These are phyloP conservation scores for Cydia pomonella DNA, from an alignment of 1,140 invertebrate genomes.

Conservation along the genomic window DNA sequence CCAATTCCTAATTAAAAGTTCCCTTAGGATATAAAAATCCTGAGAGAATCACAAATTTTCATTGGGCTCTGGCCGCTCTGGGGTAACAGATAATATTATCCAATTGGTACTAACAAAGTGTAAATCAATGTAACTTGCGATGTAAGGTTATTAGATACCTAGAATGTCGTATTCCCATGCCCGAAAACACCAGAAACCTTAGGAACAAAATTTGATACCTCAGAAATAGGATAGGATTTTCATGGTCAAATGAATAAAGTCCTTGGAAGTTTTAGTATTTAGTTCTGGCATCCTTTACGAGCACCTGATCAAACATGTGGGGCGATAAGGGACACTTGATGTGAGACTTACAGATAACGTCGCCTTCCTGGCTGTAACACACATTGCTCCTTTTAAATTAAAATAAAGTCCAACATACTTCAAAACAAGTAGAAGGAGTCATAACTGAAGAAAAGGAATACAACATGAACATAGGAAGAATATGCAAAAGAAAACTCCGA, in stretches of 20 bases:
- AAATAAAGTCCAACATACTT: slow-evolving; percentile 35
- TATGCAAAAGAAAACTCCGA: slow-evolving; percentile 11
- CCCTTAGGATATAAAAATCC: too few species aligned
- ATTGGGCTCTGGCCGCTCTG: too few species aligned
- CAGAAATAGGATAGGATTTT: slow-evolving; percentile 62
- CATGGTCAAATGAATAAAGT: slow-evolving; percentile 60
- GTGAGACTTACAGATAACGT: slow-evolving; percentile 70
- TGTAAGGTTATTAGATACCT: background rate
- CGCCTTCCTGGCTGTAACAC: slow-evolving; percentile 57
- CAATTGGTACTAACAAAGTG: background rate
- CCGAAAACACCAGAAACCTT: slow-evolving; percentile 44
- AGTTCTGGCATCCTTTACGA: slow-evolving; percentile 57
- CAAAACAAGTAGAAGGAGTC: background rate
- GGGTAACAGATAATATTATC: too few species aligned
- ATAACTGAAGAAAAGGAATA: slow-evolving; percentile 9
- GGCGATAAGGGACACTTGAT: slow-evolving; percentile 76
- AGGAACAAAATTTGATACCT: slow-evolving; percentile 54
- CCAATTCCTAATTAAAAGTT: too few species aligned
- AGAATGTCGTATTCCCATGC: background rate
- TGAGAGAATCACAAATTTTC: too few species aligned
- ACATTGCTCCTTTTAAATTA: slow-evolving; percentile 38
- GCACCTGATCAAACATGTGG: slow-evolving; percentile 77
- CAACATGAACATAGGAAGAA: slow-evolving; percentile 34
- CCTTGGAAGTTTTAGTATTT: slow-evolving; percentile 60
- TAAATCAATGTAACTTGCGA: background rate